Evolutionary conservation across 1,140 invertebrate genomes (phyloP), one percentile per base, ranked within the genome.

Genomic region (Conus ventricosus): DNA sequence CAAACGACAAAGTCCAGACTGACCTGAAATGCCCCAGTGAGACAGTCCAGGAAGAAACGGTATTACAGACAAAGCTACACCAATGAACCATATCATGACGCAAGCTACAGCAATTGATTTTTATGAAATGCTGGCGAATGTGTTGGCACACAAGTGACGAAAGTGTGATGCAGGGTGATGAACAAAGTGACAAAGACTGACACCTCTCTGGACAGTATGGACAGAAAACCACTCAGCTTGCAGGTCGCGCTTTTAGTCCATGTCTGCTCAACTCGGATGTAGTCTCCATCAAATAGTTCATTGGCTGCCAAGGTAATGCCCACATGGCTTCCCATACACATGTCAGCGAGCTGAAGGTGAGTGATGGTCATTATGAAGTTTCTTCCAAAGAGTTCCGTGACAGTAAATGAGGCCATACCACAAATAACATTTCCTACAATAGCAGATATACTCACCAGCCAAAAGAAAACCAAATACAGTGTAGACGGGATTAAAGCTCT

Each of bases 261-360:
- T 4, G 17, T 10, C 23, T 71, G 6, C 7, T 71, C 67, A 23
- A 20, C 6, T 6, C 20, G 0, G 23, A 71, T 71, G 20, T 71
- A 71, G 4, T 71, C 67, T n/a, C 4, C 78, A 80, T 17, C 90
- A 91, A 82, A 92, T 84, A 39, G 80, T 84, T 25, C 90, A 85
- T 81, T 94, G 93, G 7, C n/a, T 85, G n/a, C 91, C 92, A 13
- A 90, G 84, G 84, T 91, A 94, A 27, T 75, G 23, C 15, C 88
- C 75, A 81, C 23, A 23, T 71, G 67, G 20, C 67, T 5, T 94
- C 93, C 3, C 92, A 91, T 8, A 80, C 67, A 53, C 91, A 92
- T 51, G 93, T 93, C 20, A 93, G 91, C 23, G 91, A 85, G 53
- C 93, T 53, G 75, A 93, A 94, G 1, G 93, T 78, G 13, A 93